Conservation (phyloP, 2,888 invertebrate species). For the Erpobdella octoculata region DNA sequence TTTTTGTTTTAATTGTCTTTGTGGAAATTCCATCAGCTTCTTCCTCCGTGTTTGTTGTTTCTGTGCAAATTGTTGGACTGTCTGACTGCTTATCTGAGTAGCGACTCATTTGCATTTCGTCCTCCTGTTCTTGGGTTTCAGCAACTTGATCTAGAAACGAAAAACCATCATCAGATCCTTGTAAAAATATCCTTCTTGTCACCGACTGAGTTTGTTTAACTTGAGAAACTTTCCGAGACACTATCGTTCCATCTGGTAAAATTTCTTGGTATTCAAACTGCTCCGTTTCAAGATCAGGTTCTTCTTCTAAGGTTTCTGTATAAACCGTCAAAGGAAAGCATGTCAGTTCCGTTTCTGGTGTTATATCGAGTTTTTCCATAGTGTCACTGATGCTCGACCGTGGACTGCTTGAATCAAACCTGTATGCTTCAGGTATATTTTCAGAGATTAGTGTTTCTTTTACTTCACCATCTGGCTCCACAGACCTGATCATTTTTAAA, state of each 20-base stretch:
- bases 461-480: slow-evolving; percentile 37
- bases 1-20: slow-evolving; percentile 34
- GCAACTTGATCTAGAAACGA: slow-evolving; percentile 1
- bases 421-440: slow-evolving; percentile 33
- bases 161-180: slow-evolving; percentile 35
- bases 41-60: slow-evolving; percentile 32
- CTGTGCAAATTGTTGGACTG: slow-evolving; percentile 27
- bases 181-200: slow-evolving; percentile 38
- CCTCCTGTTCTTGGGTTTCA: background rate
- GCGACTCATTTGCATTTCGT: slow-evolving; percentile 23
- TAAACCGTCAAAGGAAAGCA: slow-evolving; percentile 31
- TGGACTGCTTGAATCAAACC: slow-evolving; percentile 34
- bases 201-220: slow-evolving; percentile 42
- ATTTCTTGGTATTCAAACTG: slow-evolving; percentile 38
- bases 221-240: slow-evolving; percentile 41
- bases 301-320: slow-evolving; percentile 38
- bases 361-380: slow-evolving; percentile 26
- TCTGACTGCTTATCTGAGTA: slow-evolving; percentile 21
- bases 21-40: slow-evolving; percentile 37
- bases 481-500: slow-evolving; percentile 27
- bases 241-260: slow-evolving; percentile 37
- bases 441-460: slow-evolving; percentile 37
- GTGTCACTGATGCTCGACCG: slow-evolving; percentile 35
- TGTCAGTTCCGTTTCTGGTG: slow-evolving; percentile 28
- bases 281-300: slow-evolving; percentile 36